Base-by-base conservation (phyloP, 2,113 vertebrate species). In the Haemorhous mexicanus region DNA sequence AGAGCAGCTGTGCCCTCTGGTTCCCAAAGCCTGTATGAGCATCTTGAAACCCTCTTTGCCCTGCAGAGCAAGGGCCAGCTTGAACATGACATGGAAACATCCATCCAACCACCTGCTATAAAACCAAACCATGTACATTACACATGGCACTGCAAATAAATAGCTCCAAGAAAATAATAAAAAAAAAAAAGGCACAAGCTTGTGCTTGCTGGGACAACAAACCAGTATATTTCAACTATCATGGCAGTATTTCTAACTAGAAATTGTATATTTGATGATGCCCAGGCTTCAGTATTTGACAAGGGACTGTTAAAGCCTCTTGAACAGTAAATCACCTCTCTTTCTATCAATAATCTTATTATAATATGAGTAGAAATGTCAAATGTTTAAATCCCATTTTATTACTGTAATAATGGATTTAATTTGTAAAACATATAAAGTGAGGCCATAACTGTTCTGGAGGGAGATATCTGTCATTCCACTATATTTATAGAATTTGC, bases 401-500 rank as follows among this genome's bases (percentile, higher is more conserved):
- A 96, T 94, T 88, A 53, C 84, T 81, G 27, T 82, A 94, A 90
- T 96, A 96, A 96, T 95, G 64, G 75, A 84, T 92, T 93, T 95
- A 84, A 97, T 97, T 96, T 96, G 59, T 95, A 95, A 94, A 92
- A 91, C 66, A 63, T 91, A 93, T 91, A 84, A 96, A 91, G 58
- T 80, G 73, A 93, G 82, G 62, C 44, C 46, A 16, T 92, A 95
- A 94, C 75, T 66, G 72, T 88, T 87, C 80, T 89, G 73, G 16
- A 85, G 86, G 59, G 84, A 91, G 49, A 95, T 77, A 84, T 84
- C 77, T 88, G 76, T 58, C 72, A 80, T 85, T 20, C 23, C 52
- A 46, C 70, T 66, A 53, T 15, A 87, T 50, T 59, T 61, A 26
- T 72, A 72, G 67, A 13, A 83, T 67, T 89, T 94, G 18, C 53